Evolutionary conservation across 2,113 vertebrate species (phyloP).

Genomic region (Illadopsis cleaveri): DNA sequence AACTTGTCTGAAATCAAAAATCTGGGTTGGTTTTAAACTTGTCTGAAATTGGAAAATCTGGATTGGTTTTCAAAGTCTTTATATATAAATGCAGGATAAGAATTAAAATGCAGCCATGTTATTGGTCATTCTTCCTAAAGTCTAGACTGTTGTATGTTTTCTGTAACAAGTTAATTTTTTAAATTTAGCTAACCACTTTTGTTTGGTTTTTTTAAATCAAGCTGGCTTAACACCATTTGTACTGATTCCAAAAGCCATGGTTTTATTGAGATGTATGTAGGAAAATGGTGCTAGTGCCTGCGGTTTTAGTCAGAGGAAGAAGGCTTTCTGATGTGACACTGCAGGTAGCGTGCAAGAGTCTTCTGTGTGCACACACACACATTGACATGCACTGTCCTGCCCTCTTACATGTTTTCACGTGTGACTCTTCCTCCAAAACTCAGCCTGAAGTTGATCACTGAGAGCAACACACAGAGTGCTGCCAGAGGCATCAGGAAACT

Average conservation of each 20-base stretch:
- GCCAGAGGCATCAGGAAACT: not conserved
- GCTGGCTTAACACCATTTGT: not conserved
- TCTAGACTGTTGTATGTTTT: not conserved
- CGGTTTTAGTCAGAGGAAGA: not conserved
- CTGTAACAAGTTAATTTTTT: not conserved
- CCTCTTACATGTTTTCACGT: not conserved
- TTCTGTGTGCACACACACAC: fast-evolving
- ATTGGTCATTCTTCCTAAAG: not conserved
- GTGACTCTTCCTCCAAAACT: not conserved
- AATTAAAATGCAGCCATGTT: not conserved
- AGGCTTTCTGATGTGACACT: not conserved
- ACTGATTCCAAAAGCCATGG: not conserved
- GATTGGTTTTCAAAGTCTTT: not conserved
- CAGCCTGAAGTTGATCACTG: not conserved
- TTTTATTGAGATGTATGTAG: not conserved
- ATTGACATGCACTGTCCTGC: fast-evolving
- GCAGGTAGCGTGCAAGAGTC: not conserved
- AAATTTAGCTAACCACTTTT: not conserved
- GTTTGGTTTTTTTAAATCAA: not conserved
- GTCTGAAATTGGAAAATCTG: not conserved
- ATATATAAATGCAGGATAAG: not conserved
- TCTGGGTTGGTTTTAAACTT: not conserved
- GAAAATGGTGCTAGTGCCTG: not conserved
- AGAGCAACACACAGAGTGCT: not conserved
- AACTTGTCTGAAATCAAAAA: not conserved